Percentiles rank a stretch among this genome's conserved stretches.
Conservation (phyloP, 2,113 vertebrate species). For the Muscicapa adusta region DNA sequence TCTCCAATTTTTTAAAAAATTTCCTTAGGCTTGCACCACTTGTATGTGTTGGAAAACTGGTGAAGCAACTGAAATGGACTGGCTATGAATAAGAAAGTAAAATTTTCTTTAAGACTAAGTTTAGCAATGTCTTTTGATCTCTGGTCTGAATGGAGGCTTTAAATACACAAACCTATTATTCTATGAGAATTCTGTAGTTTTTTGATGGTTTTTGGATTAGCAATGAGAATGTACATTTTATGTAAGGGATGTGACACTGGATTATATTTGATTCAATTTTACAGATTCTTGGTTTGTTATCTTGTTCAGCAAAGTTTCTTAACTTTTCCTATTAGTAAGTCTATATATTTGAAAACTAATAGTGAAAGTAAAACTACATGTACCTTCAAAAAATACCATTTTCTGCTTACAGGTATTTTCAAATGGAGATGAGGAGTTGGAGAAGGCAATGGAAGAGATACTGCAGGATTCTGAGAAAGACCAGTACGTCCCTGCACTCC, state of each 20-base stretch:
- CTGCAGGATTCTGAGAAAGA: conserved; percentile 80
- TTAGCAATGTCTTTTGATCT: background rate
- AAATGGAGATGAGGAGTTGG: conserved; percentile 88
- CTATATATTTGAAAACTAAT: background rate
- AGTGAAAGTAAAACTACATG: background rate
- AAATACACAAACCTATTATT: background rate
- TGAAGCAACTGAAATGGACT: background rate
- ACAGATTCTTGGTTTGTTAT: background rate
- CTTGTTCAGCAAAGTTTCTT: background rate
- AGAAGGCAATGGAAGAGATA: conserved; percentile 93
- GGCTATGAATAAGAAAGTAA: background rate
- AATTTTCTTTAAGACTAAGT: background rate
- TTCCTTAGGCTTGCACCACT: background rate
- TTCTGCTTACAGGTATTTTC: conserved; percentile 80
- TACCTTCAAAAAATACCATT: background rate
- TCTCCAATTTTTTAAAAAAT: accelerated
- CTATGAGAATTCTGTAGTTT: background rate
- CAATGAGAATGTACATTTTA: background rate
- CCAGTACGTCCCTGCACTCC: background rate
- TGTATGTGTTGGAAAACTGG: background rate
- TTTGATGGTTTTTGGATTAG: background rate
- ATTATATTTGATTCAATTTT: background rate
- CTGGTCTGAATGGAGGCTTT: background rate
- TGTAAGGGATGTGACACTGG: background rate
- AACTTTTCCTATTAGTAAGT: background rate